phyloP scores from a whole-genome alignment of 2,888 invertebrate species.

The Acanthosoma haemorrhoidale region DNA sequence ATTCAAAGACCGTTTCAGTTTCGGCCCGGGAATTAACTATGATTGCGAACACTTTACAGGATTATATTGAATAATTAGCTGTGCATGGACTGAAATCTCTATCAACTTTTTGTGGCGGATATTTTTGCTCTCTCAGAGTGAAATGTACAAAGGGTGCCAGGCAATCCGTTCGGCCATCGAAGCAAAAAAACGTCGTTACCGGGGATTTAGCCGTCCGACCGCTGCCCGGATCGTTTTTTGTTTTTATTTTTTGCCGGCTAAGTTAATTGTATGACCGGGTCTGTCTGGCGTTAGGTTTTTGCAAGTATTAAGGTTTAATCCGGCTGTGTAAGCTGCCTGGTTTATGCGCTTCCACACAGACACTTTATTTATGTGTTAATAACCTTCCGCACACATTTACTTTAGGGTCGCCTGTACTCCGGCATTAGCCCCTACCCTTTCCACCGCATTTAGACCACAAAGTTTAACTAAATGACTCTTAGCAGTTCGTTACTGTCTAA shows the following conservation, averaged over 20 bases:
- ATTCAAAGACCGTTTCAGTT: too few relatives aligned
- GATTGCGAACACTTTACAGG: too few relatives aligned
- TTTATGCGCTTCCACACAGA: background rate
- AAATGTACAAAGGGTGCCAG: background rate
- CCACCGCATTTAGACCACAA: slow-evolving; percentile 17
- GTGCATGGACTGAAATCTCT: too few relatives aligned
- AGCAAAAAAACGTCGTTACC: background rate
- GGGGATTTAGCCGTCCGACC: background rate
- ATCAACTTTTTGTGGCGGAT: too few relatives aligned
- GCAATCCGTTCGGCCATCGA: background rate
- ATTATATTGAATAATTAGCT: too few relatives aligned
- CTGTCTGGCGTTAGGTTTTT: slow-evolving; percentile 14
- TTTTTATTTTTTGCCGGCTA: background rate
- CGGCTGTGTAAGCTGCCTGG: background rate
- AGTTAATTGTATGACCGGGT: background rate
- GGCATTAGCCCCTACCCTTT: slow-evolving; percentile 4
- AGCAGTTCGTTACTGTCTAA: slow-evolving; percentile 26
- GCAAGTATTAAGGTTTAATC: slow-evolving; percentile 10
- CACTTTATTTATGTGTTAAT: slow-evolving; percentile 23
- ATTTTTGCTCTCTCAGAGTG: too few relatives aligned
- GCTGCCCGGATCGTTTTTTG: background rate
- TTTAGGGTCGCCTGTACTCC: background rate
- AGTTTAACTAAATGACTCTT: slow-evolving; percentile 24
- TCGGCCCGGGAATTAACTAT: too few relatives aligned
- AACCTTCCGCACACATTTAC: slow-evolving; percentile 17